Evolutionary conservation across 2,797 vertebrate species (phyloP).

Genomic region (Astyanax mexicanus): DNA sequence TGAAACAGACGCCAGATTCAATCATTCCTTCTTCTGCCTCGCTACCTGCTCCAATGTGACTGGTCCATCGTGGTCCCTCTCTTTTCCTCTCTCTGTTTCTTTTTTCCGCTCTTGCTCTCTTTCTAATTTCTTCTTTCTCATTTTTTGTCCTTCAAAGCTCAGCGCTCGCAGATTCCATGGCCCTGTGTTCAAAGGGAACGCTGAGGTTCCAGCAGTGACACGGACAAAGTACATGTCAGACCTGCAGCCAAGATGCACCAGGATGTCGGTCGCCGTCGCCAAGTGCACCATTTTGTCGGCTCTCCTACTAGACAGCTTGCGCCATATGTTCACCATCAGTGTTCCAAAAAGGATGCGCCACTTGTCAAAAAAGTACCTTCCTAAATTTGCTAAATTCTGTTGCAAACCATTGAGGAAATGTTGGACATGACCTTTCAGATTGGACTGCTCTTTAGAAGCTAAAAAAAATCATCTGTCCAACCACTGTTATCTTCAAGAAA

Average conservation of each 20-base stretch:
- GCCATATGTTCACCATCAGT: constrained; percentile 24
- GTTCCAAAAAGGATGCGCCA: constrained; percentile 5
- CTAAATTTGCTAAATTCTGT: neutral
- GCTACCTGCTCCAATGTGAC: constrained; percentile 26
- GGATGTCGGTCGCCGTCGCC: neutral
- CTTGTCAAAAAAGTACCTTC: neutral
- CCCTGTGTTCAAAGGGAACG: neutral
- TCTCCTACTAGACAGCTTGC: constrained; percentile 9
- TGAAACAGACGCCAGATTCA: constrained; percentile 46
- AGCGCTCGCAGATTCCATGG: constrained; percentile 28
- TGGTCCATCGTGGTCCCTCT: neutral
- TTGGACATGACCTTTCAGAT: too few relatives aligned
- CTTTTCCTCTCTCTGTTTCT: constrained; percentile 17
- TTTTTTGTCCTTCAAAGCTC: neutral
- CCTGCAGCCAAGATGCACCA: constrained; percentile 1
- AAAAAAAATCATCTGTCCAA: too few relatives aligned
- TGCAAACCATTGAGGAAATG: too few relatives aligned
- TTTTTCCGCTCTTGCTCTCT: constrained; percentile 19
- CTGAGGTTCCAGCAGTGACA: constrained; percentile 38
- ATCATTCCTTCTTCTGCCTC: constrained; percentile 29
- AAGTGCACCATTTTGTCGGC: constrained; percentile 39
- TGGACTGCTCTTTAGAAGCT: too few relatives aligned
- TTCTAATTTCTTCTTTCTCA: neutral
- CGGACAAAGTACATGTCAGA: constrained; percentile 27
- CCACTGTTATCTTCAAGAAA: too few relatives aligned